A percentile compares a stretch with the other conserved stretches of the same genome.
These are phyloP conservation scores for Cephus runcator DNA, from an alignment of 2,888 invertebrate species.

Conservation along the genomic window DNA sequence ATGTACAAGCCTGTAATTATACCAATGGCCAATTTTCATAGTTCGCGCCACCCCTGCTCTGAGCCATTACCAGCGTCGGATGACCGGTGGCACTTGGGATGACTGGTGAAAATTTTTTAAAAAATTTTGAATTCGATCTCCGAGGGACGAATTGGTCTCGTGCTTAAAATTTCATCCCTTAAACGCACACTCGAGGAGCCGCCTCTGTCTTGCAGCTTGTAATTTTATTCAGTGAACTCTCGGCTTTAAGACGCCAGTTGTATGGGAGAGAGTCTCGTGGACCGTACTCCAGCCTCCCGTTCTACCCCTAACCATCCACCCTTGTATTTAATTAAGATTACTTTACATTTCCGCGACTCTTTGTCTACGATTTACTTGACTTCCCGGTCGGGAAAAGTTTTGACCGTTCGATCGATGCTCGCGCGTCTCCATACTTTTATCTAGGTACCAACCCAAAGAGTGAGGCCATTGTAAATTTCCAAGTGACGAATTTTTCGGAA, in stretches of 20 bases:
- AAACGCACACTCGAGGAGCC: not conserved
- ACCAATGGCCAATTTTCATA: not conserved
- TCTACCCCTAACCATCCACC: not conserved
- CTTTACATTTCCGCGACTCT: constrained; percentile 47
- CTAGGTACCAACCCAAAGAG: not conserved
- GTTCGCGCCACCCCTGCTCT: not conserved
- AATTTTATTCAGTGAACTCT: constrained; percentile 28
- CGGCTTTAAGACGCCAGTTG: constrained; percentile 39
- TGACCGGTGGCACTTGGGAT: not conserved
- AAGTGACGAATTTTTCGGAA: constrained; percentile 21
- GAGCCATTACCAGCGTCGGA: not conserved
- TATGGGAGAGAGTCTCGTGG: constrained; percentile 31
- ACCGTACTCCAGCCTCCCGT: not conserved
- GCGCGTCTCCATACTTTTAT: not conserved
- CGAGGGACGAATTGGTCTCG: not conserved
- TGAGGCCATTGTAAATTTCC: not conserved
- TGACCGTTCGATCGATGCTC: not conserved
- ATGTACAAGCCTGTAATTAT: not conserved
- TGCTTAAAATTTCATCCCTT: not conserved
- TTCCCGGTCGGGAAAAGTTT: not conserved
- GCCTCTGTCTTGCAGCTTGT: not conserved
- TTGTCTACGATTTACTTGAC: constrained; percentile 45
- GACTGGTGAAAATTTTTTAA: not conserved
- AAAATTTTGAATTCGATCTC: too few species aligned
- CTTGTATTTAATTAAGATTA: constrained; percentile 54